Percentiles rank a stretch among this genome's conserved stretches.
These are phyloP conservation scores for Halyomorpha halys DNA, from an alignment of 1,140 invertebrate species.

Conservation along the genomic window DNA sequence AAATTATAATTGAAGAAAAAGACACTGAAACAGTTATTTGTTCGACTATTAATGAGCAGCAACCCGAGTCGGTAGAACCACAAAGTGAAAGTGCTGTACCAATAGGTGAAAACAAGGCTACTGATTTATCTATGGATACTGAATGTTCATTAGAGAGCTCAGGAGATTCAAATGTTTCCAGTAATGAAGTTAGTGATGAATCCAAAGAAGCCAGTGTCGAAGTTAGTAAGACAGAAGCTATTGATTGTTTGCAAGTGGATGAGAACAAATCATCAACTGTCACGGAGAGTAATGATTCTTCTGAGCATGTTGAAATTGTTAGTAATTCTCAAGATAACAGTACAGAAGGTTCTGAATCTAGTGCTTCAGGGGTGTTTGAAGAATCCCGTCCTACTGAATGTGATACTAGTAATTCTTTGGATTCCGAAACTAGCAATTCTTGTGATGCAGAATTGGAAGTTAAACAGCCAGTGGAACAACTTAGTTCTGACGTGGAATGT, in stretches of 20 bases:
- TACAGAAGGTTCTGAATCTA: conserved; percentile 9
- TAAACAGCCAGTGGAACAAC: background rate
- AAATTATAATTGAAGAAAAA: conserved; percentile 4
- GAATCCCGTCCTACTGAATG: conserved; percentile 1
- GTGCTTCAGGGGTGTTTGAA: background rate
- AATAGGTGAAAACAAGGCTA: background rate
- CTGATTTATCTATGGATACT: background rate
- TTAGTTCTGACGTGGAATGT: background rate
- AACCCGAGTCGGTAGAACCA: background rate
- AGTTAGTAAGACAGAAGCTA: background rate
- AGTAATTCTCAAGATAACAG: too few relatives aligned
- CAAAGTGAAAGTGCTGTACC: background rate
- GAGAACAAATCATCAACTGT: background rate
- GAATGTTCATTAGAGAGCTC: background rate
- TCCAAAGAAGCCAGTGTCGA: conserved; percentile 1
- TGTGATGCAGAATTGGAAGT: conserved; percentile 9
- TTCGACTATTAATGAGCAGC: background rate
- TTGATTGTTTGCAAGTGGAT: background rate
- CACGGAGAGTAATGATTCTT: background rate
- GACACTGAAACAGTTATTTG: conserved; percentile 23
- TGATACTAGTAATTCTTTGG: conserved; percentile 16
- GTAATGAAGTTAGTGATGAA: background rate
- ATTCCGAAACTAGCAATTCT: conserved; percentile 11
- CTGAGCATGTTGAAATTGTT: background rate
- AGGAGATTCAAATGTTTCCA: conserved; percentile 7